Percentiles rank a stretch among this genome's conserved stretches.
Conservation (phyloP, 2,113 vertebrate genomes). For the Climacteris rufus region DNA sequence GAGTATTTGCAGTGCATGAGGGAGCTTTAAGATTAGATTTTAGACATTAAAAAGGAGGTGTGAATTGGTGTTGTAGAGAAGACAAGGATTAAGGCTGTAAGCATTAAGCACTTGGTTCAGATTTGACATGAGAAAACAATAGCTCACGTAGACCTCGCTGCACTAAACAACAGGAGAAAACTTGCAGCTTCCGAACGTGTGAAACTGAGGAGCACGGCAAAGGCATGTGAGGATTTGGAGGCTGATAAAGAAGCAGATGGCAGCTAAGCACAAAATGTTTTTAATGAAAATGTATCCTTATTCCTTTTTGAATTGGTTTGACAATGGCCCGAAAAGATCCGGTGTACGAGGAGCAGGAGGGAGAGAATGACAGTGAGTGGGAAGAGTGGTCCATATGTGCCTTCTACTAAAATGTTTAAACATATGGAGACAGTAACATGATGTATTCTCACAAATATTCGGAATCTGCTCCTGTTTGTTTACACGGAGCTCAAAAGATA, state of each 20-base stretch:
- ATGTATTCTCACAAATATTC: constrained; percentile 61
- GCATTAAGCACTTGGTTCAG: neutral
- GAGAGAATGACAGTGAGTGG: constrained; percentile 59
- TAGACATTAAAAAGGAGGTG: neutral
- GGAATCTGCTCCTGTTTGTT: constrained; percentile 49
- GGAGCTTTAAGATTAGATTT: neutral
- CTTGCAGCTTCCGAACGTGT: neutral
- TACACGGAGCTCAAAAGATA: constrained; percentile 34
- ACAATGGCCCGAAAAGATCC: constrained; percentile 25
- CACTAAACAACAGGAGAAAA: neutral
- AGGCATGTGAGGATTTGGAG: constrained; percentile 54
- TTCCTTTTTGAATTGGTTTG: constrained; percentile 35
- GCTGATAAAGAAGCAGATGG: constrained; percentile 56
- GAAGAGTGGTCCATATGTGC: constrained; percentile 56
- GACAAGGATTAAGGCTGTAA: neutral
- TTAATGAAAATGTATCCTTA: constrained; percentile 52
- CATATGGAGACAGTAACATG: constrained; percentile 59
- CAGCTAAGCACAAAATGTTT: constrained; percentile 57
- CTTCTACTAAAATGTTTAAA: constrained; percentile 57
- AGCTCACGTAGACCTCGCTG: neutral
- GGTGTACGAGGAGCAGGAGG: constrained; percentile 9
- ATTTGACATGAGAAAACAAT: neutral
- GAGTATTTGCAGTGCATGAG: neutral
- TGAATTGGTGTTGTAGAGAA: neutral
- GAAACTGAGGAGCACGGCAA: neutral